Percentiles rank a stretch among this genome's conserved stretches.
phyloP scores from a whole-genome alignment of 92 coral and sea anemone species.

The Zoanthus gigantus region DNA sequence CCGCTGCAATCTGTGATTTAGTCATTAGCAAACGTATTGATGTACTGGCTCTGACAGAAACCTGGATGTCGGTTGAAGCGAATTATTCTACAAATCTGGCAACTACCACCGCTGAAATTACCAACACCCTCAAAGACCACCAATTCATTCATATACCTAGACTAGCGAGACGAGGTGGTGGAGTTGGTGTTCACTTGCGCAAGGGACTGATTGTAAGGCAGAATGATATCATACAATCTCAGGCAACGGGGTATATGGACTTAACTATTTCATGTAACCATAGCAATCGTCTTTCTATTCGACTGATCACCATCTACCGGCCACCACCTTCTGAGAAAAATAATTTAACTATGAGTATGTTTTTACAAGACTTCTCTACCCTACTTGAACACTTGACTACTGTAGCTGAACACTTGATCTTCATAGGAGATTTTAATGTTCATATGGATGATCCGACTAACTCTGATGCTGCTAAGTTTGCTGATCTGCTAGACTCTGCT shows the following conservation, averaged over 20 bases:
- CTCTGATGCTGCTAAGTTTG: conserved; percentile 42
- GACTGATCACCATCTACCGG: conserved; percentile 61
- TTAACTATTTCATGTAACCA: conserved; percentile 48
- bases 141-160: conserved; percentile 56
- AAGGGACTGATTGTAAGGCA: conserved; percentile 28
- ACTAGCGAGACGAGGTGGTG: conserved; percentile 45
- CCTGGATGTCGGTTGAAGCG: conserved; percentile 45
- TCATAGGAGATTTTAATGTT: conserved; percentile 56
- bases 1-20: conserved; percentile 34
- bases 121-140: conserved; percentile 53
- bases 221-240: conserved; percentile 18
- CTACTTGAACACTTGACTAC: conserved; percentile 36
- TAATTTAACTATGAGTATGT: conserved; percentile 46
- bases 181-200: conserved; percentile 42
- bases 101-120: not conserved
- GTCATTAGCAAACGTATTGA: conserved; percentile 51
- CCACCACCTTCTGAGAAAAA: conserved; percentile 72
- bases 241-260: conserved; percentile 57
- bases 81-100: conserved; percentile 12
- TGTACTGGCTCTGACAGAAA: conserved; percentile 62
- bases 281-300: conserved; percentile 46
- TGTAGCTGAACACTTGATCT: conserved; percentile 26
- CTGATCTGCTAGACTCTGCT: conserved; percentile 37
- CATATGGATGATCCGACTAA: conserved; percentile 46
- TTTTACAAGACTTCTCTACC: conserved; percentile 49